These are phyloP conservation scores for Burhinus bistriatus DNA, from an alignment of 2,113 vertebrate species.

Conservation along the genomic window DNA sequence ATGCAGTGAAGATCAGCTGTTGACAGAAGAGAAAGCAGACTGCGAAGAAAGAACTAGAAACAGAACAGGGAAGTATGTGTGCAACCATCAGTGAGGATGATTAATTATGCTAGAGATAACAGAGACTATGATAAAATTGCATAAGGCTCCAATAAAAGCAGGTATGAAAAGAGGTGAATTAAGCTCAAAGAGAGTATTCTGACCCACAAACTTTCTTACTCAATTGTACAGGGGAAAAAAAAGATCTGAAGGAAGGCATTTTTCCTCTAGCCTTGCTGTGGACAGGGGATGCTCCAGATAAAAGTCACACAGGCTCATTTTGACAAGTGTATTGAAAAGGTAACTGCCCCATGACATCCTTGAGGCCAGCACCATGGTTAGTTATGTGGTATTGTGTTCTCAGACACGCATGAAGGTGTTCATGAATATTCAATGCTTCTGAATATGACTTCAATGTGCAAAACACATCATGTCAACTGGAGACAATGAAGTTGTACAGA, in stretches of 20 bases:
- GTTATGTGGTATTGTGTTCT: background rate
- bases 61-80: background rate
- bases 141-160: background rate
- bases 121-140: background rate
- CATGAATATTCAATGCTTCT: background rate
- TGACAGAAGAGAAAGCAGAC: background rate
- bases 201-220: background rate
- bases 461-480: background rate
- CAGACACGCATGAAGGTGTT: background rate
- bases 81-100: background rate
- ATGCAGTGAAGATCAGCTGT: background rate
- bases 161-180: background rate
- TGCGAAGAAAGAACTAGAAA: background rate
- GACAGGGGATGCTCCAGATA: background rate
- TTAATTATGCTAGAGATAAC: background rate
- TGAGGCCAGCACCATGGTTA: background rate
- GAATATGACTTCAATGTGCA: background rate
- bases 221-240: background rate
- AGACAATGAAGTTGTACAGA: background rate
- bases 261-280: background rate
- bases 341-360: background rate
- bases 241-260: background rate
- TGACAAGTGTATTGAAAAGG: background rate
- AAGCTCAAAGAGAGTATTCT: background rate
- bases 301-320: background rate